Conservation (phyloP, 2,113 vertebrate species). For the pig (Sus scrofa) region T2T-Sscrofa CM000812.6:149459001-149459500, state of each 20-base stretch:
- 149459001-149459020: neutral
- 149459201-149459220: constrained; percentile 29
- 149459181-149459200: neutral
- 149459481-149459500: neutral
- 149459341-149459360: neutral
- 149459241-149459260: constrained; percentile 41
- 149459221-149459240: constrained; percentile 36
- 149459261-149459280: neutral
- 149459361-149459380: neutral
- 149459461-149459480: neutral
- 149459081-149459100: neutral
- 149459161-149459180: neutral
- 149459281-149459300: neutral
- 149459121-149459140: neutral
- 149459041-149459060: neutral
- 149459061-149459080: neutral
- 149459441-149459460: constrained; percentile 11
- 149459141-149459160: constrained; percentile 38
- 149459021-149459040: neutral
- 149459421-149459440: constrained; percentile 59
- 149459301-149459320: neutral
- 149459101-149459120: neutral
- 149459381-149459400: neutral
- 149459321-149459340: neutral
- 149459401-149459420: neutral